Evolutionary conservation across 1,140 invertebrate species (phyloP).

Genomic region (Cyphomyrmex costatus): DNA sequence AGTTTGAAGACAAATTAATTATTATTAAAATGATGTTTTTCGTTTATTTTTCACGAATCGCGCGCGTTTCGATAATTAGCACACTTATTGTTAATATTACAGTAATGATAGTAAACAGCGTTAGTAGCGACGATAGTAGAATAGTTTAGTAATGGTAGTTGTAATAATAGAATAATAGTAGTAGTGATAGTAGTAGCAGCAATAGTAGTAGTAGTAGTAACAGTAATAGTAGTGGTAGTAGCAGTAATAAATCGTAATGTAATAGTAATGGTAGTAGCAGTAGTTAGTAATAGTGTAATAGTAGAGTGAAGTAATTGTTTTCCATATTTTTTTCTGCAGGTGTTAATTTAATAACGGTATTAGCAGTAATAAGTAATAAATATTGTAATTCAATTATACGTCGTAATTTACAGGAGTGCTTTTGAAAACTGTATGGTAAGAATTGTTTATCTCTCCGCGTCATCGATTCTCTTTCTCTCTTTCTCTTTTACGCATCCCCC

Average conservation of each 20-base stretch:
- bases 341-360: conserved; percentile 67
- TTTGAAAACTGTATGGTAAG: conserved; percentile 58
- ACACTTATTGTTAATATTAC: conserved; percentile 59
- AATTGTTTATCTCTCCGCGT: conserved; percentile 27
- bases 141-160: conserved; percentile 57
- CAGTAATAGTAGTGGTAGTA: conserved; percentile 61
- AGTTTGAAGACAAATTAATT: conserved; percentile 45
- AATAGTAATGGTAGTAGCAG: conserved; percentile 67
- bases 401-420: conserved; percentile 75
- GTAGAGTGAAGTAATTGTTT: conserved; percentile 64
- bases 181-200: conserved; percentile 61
- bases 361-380: conserved; percentile 71
- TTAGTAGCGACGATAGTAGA: conserved; percentile 62
- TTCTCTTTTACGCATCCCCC: background rate
- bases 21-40: conserved; percentile 31
- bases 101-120: conserved; percentile 64
- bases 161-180: conserved; percentile 64
- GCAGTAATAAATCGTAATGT: conserved; percentile 67
- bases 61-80: conserved; percentile 50
- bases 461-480: background rate
- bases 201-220: conserved; percentile 53
- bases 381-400: conserved; percentile 68
- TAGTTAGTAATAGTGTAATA: conserved; percentile 61
- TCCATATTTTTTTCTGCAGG: conserved; percentile 50
- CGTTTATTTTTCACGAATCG: conserved; percentile 20